phyloP scores from a whole-genome alignment of 2,888 invertebrate species.

The Nomada hirtipes region DNA sequence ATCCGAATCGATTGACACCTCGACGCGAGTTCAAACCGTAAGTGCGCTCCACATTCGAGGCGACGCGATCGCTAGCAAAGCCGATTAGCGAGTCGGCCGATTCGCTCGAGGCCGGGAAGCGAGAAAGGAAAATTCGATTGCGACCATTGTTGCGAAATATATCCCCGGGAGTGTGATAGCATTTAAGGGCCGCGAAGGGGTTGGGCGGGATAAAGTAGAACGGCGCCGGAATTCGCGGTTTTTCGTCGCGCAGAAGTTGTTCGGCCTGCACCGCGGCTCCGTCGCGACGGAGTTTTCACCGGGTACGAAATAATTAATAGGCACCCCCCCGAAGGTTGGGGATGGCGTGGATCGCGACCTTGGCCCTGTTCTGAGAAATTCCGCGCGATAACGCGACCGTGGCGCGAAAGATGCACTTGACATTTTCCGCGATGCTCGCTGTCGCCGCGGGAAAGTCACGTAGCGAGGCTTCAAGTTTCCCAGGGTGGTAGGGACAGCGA shows the following conservation, averaged over 20 bases:
- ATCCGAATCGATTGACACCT: not conserved
- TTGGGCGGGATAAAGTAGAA: not conserved
- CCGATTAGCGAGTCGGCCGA: constrained; percentile 28
- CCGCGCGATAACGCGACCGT: constrained; percentile 6
- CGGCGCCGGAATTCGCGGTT: not conserved
- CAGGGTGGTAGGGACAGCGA: not conserved
- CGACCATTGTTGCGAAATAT: constrained; percentile 31
- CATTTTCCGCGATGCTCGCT: constrained; percentile 42
- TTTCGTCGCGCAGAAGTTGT: constrained; percentile 1
- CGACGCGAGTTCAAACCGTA: not conserved
- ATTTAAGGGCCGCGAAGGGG: not conserved
- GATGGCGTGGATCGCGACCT: constrained; percentile 38
- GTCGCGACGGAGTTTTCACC: not conserved
- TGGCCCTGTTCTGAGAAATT: constrained; percentile 46
- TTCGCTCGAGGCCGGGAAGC: not conserved
- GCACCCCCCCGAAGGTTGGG: not conserved
- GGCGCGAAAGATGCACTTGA: constrained; percentile 45
- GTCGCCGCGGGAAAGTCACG: constrained; percentile 41
- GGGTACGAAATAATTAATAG: constrained; percentile 44
- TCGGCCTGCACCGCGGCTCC: not conserved
- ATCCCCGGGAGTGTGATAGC: not conserved
- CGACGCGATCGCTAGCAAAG: constrained; percentile 13
- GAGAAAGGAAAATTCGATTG: constrained; percentile 37
- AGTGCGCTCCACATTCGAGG: constrained; percentile 9
- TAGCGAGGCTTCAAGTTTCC: not conserved